These are phyloP conservation scores for Criorhina ranunculi DNA, from an alignment of 2,888 invertebrate genomes.

Conservation along the genomic window DNA sequence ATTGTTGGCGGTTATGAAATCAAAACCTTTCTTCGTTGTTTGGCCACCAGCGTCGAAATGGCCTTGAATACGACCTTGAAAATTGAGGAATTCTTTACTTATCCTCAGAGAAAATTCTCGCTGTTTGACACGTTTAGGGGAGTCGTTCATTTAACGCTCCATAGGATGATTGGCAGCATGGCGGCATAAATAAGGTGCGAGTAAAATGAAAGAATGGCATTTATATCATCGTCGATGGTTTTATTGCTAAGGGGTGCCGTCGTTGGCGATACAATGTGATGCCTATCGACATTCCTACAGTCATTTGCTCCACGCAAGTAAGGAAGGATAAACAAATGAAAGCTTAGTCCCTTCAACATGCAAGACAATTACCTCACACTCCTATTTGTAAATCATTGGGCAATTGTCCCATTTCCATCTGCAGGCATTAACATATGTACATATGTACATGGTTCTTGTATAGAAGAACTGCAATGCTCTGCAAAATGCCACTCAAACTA, in stretches of 20 bases:
- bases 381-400: slow-evolving; percentile 9
- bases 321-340: neutral
- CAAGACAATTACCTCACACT: neutral
- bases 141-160: neutral
- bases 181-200: slow-evolving; percentile 17
- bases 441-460: slow-evolving; percentile 10
- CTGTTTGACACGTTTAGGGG: slow-evolving; percentile 2
- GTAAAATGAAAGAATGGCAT: slow-evolving; percentile 12
- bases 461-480: slow-evolving; percentile 21
- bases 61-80: slow-evolving; percentile 49
- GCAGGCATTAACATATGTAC: slow-evolving; percentile 9
- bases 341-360: slow-evolving; percentile 12
- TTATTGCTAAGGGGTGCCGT: slow-evolving; percentile 10
- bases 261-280: slow-evolving; percentile 12
- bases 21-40: slow-evolving; percentile 10
- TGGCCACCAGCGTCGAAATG: slow-evolving; percentile 17
- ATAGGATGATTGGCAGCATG: slow-evolving; percentile 19
- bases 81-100: slow-evolving; percentile 3
- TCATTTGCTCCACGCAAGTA: neutral
- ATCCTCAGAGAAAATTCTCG: neutral
- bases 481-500: slow-evolving; percentile 9
- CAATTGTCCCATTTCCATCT: slow-evolving; percentile 11
- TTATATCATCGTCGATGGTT: neutral
- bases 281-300: neutral
- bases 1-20: slow-evolving; percentile 14